Conservation (phyloP, 2,113 vertebrate species). For the Prionailurus viverrinus region DNA sequence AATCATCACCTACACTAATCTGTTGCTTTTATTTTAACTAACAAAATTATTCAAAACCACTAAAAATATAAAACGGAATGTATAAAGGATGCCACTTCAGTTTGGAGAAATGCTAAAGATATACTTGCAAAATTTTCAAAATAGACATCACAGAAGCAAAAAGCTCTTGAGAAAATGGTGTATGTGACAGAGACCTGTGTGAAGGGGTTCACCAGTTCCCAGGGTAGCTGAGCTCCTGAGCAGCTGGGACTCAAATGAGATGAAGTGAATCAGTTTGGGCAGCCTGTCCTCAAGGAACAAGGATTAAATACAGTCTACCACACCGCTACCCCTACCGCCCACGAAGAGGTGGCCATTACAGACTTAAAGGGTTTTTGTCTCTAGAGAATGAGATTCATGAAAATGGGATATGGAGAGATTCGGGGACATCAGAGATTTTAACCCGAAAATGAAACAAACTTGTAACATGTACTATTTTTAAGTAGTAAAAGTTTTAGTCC, state of each 20-base stretch:
- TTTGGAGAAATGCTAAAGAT: constrained; percentile 20
- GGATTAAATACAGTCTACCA: background rate
- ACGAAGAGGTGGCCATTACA: background rate
- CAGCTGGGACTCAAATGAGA: background rate
- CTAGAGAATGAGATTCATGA: background rate
- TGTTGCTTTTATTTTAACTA: constrained; percentile 56
- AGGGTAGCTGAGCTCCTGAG: background rate
- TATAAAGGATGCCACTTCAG: background rate
- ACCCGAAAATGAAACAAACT: background rate
- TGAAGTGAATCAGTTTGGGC: background rate
- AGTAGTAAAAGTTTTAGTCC: background rate
- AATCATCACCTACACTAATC: background rate
- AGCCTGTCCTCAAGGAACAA: constrained; percentile 23
- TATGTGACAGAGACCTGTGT: background rate
- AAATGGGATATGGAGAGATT: background rate
- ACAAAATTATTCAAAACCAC: background rate
- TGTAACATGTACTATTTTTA: background rate
- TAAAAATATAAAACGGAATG: background rate
- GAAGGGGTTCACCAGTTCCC: background rate
- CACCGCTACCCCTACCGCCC: rapidly evolving
- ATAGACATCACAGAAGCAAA: constrained; percentile 7
- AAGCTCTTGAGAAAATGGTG: background rate
- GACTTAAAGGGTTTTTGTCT: background rate
- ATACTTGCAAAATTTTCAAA: constrained; percentile 49
- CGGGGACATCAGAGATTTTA: background rate